Evolutionary conservation across 2,797 vertebrate species (phyloP).

Genomic region (Rhodeus uyekii): DNA sequence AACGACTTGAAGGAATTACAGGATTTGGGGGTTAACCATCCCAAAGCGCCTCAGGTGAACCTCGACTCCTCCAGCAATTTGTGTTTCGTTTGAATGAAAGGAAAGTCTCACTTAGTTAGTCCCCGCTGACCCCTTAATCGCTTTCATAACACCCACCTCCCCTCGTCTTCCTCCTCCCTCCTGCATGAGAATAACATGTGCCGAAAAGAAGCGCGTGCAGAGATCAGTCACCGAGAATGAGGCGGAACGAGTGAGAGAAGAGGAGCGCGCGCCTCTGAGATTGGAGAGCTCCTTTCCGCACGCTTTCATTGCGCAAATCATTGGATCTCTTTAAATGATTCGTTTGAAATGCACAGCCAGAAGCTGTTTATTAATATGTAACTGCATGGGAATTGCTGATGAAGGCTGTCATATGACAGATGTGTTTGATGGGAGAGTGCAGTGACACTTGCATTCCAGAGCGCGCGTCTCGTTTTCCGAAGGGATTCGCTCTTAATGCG

Average conservation of each 20-base stretch:
- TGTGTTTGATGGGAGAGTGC: slow-evolving; percentile 63
- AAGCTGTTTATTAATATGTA: neutral
- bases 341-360: neutral
- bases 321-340: slow-evolving; percentile 5
- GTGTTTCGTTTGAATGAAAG: neutral
- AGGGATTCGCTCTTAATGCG: slow-evolving; percentile 53
- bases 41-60: neutral
- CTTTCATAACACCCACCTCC: neutral
- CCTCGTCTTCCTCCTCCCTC: neutral
- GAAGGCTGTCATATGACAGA: neutral
- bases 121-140: neutral
- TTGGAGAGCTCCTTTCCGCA: slow-evolving; percentile 19
- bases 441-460: slow-evolving; percentile 48
- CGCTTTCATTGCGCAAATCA: slow-evolving; percentile 10
- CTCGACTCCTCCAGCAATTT: neutral
- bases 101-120: neutral
- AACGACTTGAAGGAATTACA: neutral
- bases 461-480: slow-evolving; percentile 13
- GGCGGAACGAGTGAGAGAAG: slow-evolving; percentile 4
- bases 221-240: slow-evolving; percentile 17
- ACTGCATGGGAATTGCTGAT: neutral
- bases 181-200: slow-evolving; percentile 17
- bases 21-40: neutral
- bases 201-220: slow-evolving; percentile 21
- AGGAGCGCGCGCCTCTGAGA: slow-evolving; percentile 10